Evolutionary conservation across 1,140 invertebrate genomes (phyloP).

Genomic region (Rhagoletis zephyria): DNA sequence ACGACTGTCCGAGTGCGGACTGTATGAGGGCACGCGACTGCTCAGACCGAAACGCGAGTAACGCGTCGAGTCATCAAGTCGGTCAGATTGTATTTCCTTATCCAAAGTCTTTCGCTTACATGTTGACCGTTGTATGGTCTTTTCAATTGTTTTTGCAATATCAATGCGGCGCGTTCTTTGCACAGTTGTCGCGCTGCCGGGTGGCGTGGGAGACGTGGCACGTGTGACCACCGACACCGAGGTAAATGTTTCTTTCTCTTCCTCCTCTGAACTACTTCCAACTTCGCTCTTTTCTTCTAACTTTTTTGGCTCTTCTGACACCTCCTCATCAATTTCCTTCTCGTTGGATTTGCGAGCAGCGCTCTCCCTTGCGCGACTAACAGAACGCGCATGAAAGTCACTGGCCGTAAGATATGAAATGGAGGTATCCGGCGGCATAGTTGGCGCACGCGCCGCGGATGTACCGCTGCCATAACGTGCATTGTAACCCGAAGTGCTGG

Average conservation of each 20-base stretch:
- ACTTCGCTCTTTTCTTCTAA: slow-evolving; percentile 11
- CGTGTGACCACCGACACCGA: slow-evolving; percentile 80
- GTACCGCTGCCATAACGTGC: slow-evolving; percentile 49
- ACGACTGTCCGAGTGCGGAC: slow-evolving; percentile 78
- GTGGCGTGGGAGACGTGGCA: slow-evolving; percentile 83
- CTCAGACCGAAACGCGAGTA: slow-evolving; percentile 77
- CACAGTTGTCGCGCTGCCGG: slow-evolving; percentile 75
- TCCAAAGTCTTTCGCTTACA: slow-evolving; percentile 76
- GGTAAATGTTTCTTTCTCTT: slow-evolving; percentile 70
- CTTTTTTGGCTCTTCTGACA: neutral
- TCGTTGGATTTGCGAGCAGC: slow-evolving; percentile 59
- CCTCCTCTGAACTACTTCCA: slow-evolving; percentile 23
- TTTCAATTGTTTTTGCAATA: slow-evolving; percentile 81
- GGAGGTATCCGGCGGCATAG: slow-evolving; percentile 59
- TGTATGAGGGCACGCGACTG: slow-evolving; percentile 78
- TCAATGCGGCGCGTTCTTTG: slow-evolving; percentile 80
- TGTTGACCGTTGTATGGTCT: slow-evolving; percentile 77
- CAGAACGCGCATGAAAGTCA: slow-evolving; percentile 67
- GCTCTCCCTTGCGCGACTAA: slow-evolving; percentile 64
- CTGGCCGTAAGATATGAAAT: slow-evolving; percentile 70
- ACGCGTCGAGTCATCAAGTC: slow-evolving; percentile 78
- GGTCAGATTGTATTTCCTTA: slow-evolving; percentile 81
- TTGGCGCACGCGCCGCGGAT: neutral
- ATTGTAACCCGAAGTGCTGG: slow-evolving; percentile 54
- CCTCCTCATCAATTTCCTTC: slow-evolving; percentile 62